Base-by-base conservation (phyloP, 2,113 vertebrate genomes). In the Tachysurus fulvidraco region DNA sequence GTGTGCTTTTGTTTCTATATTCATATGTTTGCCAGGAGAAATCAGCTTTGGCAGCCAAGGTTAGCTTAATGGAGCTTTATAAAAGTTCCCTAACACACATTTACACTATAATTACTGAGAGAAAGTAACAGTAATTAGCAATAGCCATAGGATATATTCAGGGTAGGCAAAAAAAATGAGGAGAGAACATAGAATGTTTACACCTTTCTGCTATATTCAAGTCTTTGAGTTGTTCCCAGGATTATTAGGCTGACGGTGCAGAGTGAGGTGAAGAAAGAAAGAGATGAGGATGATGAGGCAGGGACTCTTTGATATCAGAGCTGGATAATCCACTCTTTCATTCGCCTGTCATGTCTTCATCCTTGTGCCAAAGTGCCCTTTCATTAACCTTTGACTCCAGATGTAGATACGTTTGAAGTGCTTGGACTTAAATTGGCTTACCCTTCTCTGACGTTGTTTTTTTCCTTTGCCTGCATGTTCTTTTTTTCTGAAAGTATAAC, bases 361-460 rank as follows among this genome's bases (percentile, higher is more conserved):
- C 83, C 73, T 83, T 79, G 65, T 50, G 50, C 88, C 85, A 67
- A 83, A 73, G 89, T 86, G 88, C 83, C 89, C 89, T 90, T 85
- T 88, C 77, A 87, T 89, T 90, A 89, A 92, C 89, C 91, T 92
- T 90, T 92, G 90, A 90, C 90, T 88, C 65, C 25, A 25, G n/a
- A 77, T 84, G 46, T 84, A 36, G 28, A 55, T 46, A 74, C 21
- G 54, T 91, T 90, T 91, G 89, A 91, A 92, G 91, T 90, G 83
- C 30, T 81, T 54, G 77, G 86, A 88, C 54, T 91, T 90, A 90
- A 86, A 85, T 89, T 86, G 76, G 86, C 86, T 90, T 91, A 90
- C 78, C 78, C 36, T 57, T 88, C 77, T 62, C 81, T 82, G 81
- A 86, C 80, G 76, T 87, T 90, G 79, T 79, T 77, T 62, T 86